These are phyloP conservation scores for Tretioscincus oriximinensis DNA, from an alignment of 2,113 vertebrate genomes.

Conservation along the genomic window DNA sequence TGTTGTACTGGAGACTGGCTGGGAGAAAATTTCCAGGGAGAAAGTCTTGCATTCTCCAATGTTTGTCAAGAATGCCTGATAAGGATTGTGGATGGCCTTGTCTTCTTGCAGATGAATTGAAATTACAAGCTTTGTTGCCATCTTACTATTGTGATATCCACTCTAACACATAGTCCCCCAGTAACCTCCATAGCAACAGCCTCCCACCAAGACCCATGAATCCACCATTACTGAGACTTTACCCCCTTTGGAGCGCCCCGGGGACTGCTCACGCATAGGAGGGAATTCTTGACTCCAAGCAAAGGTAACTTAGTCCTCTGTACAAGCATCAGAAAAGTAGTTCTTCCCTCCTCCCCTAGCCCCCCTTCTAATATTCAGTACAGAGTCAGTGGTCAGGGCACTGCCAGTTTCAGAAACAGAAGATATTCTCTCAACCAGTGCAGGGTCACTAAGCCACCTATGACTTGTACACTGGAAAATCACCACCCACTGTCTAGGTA, in stretches of 20 bases:
- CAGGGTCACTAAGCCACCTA: too few species aligned
- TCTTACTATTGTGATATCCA: background rate
- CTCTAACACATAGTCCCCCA: background rate
- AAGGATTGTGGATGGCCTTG: background rate
- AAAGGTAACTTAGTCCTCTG: conserved; percentile 56
- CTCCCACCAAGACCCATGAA: background rate
- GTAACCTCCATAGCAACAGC: background rate
- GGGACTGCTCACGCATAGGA: conserved; percentile 16
- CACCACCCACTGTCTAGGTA: too few species aligned
- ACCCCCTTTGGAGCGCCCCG: background rate
- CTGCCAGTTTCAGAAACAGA: conserved; percentile 37
- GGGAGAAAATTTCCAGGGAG: background rate
- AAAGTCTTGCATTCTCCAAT: conserved; percentile 10
- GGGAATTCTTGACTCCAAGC: conserved; percentile 50
- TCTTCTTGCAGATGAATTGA: background rate
- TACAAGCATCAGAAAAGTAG: conserved; percentile 35
- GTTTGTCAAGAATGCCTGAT: background rate
- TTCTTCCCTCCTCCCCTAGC: conserved; percentile 34
- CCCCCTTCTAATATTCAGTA: conserved; percentile 38
- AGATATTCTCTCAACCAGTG: background rate
- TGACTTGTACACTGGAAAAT: too few species aligned
- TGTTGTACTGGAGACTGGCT: conserved; percentile 27
- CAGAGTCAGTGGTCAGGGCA: conserved; percentile 57
- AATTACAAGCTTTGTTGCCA: conserved; percentile 1
- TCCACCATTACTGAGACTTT: background rate